Base-by-base conservation (phyloP, 2,888 invertebrate genomes). In the Hemaris fuciformis region DNA sequence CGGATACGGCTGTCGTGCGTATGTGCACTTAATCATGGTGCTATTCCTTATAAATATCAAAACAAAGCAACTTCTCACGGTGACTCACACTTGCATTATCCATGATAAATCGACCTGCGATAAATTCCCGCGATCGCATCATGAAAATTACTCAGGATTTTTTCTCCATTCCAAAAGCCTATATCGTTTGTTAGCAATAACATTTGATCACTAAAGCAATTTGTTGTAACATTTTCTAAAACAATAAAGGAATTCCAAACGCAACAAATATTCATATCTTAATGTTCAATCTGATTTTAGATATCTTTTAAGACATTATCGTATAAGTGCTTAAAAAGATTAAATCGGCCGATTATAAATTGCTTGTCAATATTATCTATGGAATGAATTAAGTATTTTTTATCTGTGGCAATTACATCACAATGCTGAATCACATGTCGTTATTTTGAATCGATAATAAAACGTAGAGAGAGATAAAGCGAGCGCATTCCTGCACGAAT, bases 401-500 rank as follows among this genome's bases (percentile, higher is more conserved):
- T 48, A 27, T 48, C 48, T 18, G 15, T 48, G 25, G 8, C 48
- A 27, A 48, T 27, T 27, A n/a, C 27, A 53, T 27, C 31, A 20
- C 10, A 3, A 10, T 31, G 18, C 10, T 31, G 15, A 27, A 53
- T 53, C 27, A 53, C 25, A 53, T 27, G 27, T 53, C 18, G 10
- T 53, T 27, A 31, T 18, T 10, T 15, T 53, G 18, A 1, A 27
- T n/a, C 4, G 13, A 25, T 27, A 38, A 10, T n/a, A n/a, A 38
- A 38, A 38, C 10, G 31, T 27, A 53, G 8, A 31, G 18, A 53
- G 18, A 31, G 53, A 53, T 53, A 53, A 27, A 53, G 53, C 31
- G 75, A 78, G 70, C 81, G 85, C 87, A 90, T 89, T 91, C 87
- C 85, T 80, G 78, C 87, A 87, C 85, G 88, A 84, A 76, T 78